phyloP scores from a whole-genome alignment of 1,140 invertebrate genomes.

The Rhyzopertha dominica region DNA sequence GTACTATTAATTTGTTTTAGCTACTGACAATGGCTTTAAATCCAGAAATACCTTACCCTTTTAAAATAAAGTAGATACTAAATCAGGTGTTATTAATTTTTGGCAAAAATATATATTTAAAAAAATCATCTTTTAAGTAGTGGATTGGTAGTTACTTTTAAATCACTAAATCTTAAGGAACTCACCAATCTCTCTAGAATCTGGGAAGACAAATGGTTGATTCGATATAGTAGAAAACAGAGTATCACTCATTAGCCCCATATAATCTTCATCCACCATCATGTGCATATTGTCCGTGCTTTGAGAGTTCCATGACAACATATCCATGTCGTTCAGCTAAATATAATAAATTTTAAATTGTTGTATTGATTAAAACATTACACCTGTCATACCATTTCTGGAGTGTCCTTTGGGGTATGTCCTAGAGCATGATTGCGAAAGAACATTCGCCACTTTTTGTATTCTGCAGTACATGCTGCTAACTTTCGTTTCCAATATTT shows the following conservation, averaged over 20 bases:
- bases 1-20: too few species aligned
- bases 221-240: constrained; percentile 84
- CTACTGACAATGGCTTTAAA: too few species aligned
- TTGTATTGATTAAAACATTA: constrained; percentile 22
- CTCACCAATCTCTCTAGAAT: constrained; percentile 91
- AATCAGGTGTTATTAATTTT: too few species aligned
- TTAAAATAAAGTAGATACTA: too few species aligned
- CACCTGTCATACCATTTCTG: constrained; percentile 64
- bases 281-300: constrained; percentile 62
- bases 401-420: constrained; percentile 66
- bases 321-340: constrained; percentile 74
- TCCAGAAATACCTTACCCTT: too few species aligned
- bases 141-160: too few species aligned
- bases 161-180: too few species aligned
- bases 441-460: constrained; percentile 99
- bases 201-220: constrained; percentile 93
- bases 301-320: constrained; percentile 66
- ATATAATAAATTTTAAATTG: constrained; percentile 21
- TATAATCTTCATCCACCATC: constrained; percentile 85
- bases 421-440: constrained; percentile 79
- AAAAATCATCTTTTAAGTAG: too few species aligned
- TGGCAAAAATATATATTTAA: too few species aligned
- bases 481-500: constrained; percentile 99
- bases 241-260: constrained; percentile 86
- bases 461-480: constrained; percentile 95